Evolutionary conservation across 2,888 invertebrate species (phyloP).

Genomic region (Eucriotettix oculatus): DNA sequence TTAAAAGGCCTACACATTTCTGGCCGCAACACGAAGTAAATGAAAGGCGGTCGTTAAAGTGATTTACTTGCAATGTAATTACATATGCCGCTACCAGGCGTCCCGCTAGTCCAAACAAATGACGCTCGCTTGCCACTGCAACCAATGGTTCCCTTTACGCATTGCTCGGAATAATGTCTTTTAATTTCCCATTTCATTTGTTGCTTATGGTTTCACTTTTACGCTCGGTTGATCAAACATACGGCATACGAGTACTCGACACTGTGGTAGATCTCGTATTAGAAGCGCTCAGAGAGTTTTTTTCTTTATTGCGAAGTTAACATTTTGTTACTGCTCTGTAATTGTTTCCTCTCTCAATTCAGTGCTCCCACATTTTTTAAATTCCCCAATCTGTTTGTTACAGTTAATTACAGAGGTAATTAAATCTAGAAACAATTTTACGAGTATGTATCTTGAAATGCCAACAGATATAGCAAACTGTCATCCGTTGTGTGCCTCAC

Average conservation of each 20-base stretch:
- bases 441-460: too few relatives aligned
- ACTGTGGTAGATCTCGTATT: too few relatives aligned
- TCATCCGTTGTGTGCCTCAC: too few relatives aligned
- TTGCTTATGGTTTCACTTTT: background rate
- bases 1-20: background rate
- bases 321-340: too few relatives aligned
- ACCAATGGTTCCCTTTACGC: background rate
- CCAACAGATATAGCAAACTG: too few relatives aligned
- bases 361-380: too few relatives aligned
- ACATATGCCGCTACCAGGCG: background rate
- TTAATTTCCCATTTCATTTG: background rate
- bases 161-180: background rate
- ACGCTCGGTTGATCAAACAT: background rate
- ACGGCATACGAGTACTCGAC: background rate
- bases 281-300: too few relatives aligned
- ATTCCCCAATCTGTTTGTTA: too few relatives aligned
- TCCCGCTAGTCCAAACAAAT: background rate
- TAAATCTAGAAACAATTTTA: too few relatives aligned
- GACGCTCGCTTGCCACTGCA: background rate
- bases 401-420: too few relatives aligned
- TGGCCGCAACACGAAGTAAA: background rate
- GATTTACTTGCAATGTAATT: background rate
- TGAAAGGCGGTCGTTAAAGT: background rate
- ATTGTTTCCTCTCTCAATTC: too few relatives aligned
- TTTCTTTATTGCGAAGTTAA: too few relatives aligned